These are phyloP conservation scores for Chironex yamaguchii DNA, from an alignment of 30 jellyfish, hydroid and myxozoan species.

Conservation along the genomic window DNA sequence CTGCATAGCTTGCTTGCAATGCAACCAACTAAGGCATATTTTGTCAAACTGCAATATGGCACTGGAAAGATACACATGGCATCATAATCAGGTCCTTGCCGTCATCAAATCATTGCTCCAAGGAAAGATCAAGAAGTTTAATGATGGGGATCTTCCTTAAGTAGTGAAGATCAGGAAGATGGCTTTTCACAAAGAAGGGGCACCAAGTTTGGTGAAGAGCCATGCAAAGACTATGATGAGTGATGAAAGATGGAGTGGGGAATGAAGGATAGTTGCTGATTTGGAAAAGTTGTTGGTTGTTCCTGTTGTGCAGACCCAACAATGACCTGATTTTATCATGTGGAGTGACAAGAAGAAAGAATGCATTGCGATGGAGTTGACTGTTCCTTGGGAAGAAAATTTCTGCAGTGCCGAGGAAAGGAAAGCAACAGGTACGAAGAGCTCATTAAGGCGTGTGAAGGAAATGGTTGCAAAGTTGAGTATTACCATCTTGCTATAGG, in stretches of 20 bases:
- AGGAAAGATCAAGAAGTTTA: no score
- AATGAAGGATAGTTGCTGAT: neutral
- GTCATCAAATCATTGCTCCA: no score
- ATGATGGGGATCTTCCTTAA: no score
- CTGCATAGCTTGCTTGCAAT: no score
- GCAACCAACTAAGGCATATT: no score
- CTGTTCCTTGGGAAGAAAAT: neutral
- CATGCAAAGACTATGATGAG: neutral
- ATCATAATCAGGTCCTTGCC: no score
- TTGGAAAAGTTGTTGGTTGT: neutral
- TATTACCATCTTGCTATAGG: neutral
- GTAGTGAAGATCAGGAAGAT: no score
- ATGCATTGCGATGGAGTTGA: neutral
- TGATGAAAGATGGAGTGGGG: neutral
- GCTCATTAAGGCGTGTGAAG: neutral
- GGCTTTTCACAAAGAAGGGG: no score
- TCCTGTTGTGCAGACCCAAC: neutral
- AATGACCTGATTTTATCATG: neutral
- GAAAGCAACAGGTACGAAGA: neutral
- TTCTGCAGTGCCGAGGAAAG: neutral
- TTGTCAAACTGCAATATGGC: no score
- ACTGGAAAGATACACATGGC: no score
- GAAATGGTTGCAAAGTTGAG: neutral
- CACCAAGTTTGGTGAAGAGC: no score
- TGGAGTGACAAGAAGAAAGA: neutral